A percentile compares a stretch with the other conserved stretches of the same genome.
These are phyloP conservation scores for Urechis unicinctus DNA, from an alignment of 2,888 invertebrate genomes.

Conservation along the genomic window DNA sequence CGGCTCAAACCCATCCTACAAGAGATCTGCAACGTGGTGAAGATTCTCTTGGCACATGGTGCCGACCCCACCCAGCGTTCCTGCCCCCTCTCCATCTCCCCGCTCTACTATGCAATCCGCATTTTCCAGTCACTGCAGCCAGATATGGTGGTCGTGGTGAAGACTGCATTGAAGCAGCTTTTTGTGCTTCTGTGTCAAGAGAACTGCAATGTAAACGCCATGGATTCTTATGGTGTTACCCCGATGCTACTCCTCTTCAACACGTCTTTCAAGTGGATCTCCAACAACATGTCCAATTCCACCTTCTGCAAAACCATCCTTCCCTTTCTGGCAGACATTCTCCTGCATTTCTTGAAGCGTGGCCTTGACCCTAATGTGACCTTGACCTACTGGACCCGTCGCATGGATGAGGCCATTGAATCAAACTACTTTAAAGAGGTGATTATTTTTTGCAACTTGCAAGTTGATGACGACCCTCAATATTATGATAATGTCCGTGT, in stretches of 20 bases:
- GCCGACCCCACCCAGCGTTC: conserved; percentile 18
- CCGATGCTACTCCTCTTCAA: conserved; percentile 19
- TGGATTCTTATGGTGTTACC: conserved; percentile 21
- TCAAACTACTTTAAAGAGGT: conserved; percentile 23
- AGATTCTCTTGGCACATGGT: conserved; percentile 21
- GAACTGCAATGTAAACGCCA: conserved; percentile 17
- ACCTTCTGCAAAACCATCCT: conserved; percentile 20
- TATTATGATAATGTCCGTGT: conserved; percentile 17
- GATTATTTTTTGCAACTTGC: conserved; percentile 18
- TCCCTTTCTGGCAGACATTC: conserved; percentile 18
- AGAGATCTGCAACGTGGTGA: conserved; percentile 21
- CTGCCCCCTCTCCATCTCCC: conserved; percentile 17
- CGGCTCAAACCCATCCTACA: conserved; percentile 22
- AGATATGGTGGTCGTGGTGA: conserved; percentile 25
- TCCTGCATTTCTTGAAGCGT: conserved; percentile 19
- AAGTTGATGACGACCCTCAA: conserved; percentile 14
- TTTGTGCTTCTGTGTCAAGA: conserved; percentile 20
- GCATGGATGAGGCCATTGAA: conserved; percentile 22
- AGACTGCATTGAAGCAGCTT: conserved; percentile 21
- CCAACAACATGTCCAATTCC: conserved; percentile 11
- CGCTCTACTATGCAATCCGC: conserved; percentile 24
- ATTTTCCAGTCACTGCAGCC: conserved; percentile 24
- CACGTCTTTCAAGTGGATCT: conserved; percentile 18
- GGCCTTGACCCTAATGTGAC: conserved; percentile 19
- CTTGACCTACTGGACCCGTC: conserved; percentile 20